Evolutionary conservation across 2,113 vertebrate species (phyloP).

Genomic region (Vanacampus margaritifer): DNA sequence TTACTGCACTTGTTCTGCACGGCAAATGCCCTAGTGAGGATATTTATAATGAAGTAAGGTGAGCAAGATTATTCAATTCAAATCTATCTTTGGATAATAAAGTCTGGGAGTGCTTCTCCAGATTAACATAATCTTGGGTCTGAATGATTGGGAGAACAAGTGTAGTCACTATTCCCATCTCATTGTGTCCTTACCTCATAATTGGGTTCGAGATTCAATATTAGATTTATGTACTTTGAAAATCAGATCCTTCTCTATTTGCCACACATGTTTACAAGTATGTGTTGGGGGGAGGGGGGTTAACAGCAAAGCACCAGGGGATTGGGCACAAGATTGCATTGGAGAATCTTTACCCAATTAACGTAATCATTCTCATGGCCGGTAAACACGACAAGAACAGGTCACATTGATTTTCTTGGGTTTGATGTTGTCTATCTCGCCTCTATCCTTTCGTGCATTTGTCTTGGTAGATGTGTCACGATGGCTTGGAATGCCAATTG

Average conservation of each 20-base stretch:
- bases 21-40: conserved; percentile 15
- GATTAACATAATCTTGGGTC: conserved; percentile 33
- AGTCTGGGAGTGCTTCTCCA: conserved; percentile 37
- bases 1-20: conserved; percentile 27
- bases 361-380: conserved; percentile 56
- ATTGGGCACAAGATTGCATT: conserved; percentile 49
- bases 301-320: conserved; percentile 28
- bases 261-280: neutral
- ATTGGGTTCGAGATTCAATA: conserved; percentile 19
- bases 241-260: conserved; percentile 2
- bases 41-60: conserved; percentile 24
- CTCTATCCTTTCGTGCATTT: conserved; percentile 20
- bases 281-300: neutral
- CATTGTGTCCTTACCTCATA: conserved; percentile 26
- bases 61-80: conserved; percentile 36
- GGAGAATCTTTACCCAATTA: conserved; percentile 67
- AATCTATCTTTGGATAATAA: conserved; percentile 38
- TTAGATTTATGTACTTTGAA: conserved; percentile 35
- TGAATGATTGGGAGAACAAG: conserved; percentile 44
- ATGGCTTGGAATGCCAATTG: conserved; percentile 11
- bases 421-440: conserved; percentile 52
- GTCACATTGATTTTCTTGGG: conserved; percentile 60
- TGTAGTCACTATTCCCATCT: conserved; percentile 34
- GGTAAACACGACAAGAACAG: conserved; percentile 46
- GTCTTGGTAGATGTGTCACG: conserved; percentile 16